A percentile compares a stretch with the other conserved stretches of the same genome.
These are phyloP conservation scores for Lordiphosa andalusiaca DNA, from an alignment of 2,888 invertebrate species.

Conservation along the genomic window DNA sequence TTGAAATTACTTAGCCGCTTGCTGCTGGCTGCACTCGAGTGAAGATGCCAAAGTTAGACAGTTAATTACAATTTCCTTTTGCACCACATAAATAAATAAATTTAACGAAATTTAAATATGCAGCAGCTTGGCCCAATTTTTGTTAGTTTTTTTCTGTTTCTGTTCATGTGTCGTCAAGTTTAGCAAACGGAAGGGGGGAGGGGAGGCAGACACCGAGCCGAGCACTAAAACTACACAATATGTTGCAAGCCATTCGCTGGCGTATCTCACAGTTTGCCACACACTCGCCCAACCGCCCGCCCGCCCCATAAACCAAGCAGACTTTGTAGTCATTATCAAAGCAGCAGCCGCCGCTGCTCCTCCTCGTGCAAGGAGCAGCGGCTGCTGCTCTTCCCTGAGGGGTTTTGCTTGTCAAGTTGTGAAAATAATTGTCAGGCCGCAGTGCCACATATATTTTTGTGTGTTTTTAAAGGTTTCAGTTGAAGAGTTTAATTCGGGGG, in stretches of 20 bases:
- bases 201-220: no score
- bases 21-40: constrained; percentile 38
- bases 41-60: constrained; percentile 1
- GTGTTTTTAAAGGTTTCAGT: no score
- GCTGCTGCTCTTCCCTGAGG: not conserved
- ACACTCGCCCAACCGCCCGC: not conserved
- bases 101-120: constrained; percentile 47
- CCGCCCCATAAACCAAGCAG: constrained; percentile 34
- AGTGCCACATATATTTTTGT: no score
- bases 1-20: constrained; percentile 60
- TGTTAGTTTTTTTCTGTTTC: not conserved
- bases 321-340: constrained; percentile 55
- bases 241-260: constrained; percentile 19
- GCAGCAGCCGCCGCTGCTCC: constrained; percentile 13
- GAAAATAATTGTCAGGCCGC: no score
- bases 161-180: constrained; percentile 12
- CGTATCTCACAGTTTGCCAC: constrained; percentile 31
- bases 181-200: not conserved
- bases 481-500: no score
- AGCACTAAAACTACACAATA: constrained; percentile 26
- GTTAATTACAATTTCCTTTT: constrained; percentile 4
- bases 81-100: constrained; percentile 5
- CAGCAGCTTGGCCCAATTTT: constrained; percentile 14
- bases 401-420: constrained; percentile 2
- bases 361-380: not conserved